phyloP scores from a whole-genome alignment of 2,797 vertebrate genomes.

The Gila robusta region DNA sequence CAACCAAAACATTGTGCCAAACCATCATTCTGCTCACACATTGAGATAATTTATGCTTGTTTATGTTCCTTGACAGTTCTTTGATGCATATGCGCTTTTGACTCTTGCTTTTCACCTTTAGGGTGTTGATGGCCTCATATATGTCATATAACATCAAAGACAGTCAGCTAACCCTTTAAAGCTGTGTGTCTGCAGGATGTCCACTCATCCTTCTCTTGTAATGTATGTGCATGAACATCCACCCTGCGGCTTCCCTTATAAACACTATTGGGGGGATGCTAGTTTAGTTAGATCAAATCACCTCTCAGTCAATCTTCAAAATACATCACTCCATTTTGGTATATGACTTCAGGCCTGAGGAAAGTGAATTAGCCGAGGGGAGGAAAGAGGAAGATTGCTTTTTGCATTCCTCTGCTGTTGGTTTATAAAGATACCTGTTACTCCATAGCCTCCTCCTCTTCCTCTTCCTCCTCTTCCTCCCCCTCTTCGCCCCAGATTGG shows the following conservation, averaged over 20 bases:
- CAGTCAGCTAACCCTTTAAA: constrained; percentile 28
- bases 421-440: constrained; percentile 46
- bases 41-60: constrained; percentile 3
- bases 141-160: constrained; percentile 39
- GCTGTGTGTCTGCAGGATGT: constrained; percentile 31
- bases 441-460: constrained; percentile 25
- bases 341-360: constrained; percentile 2
- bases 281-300: constrained; percentile 30
- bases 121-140: constrained; percentile 14
- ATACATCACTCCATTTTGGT: background rate
- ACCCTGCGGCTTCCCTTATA: constrained; percentile 9
- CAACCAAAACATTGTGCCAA: background rate
- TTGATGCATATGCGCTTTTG: constrained; percentile 10
- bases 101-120: constrained; percentile 33
- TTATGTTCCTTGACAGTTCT: background rate
- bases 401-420: constrained; percentile 28
- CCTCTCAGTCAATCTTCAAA: constrained; percentile 22
- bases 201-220: constrained; percentile 23
- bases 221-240: constrained; percentile 27
- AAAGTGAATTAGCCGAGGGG: constrained; percentile 8
- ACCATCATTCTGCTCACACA: background rate
- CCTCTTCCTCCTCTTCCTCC: background rate
- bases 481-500: constrained; percentile 6
- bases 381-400: constrained; percentile 22
- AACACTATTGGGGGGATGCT: constrained; percentile 15